phyloP scores from a whole-genome alignment of 2,113 vertebrate species.

The Mastomys natalensis region DNA sequence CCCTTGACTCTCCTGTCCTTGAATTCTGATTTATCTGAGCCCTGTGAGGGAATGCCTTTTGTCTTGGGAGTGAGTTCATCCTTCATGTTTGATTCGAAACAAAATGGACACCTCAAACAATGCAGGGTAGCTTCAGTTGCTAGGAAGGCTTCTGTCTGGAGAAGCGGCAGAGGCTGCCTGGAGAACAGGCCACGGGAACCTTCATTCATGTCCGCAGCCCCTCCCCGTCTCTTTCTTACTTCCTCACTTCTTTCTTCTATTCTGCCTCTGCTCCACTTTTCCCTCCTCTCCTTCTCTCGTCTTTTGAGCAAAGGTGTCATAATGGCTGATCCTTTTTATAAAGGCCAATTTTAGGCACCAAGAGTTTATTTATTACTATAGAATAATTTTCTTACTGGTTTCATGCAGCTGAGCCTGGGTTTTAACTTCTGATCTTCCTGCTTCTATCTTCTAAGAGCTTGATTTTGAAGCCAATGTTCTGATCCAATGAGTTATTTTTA shows the following conservation, averaged over 20 bases:
- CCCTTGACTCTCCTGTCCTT: constrained; percentile 70
- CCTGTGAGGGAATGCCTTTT: constrained; percentile 69
- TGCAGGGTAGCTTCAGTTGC: constrained; percentile 59
- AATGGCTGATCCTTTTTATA: not conserved
- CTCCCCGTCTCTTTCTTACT: not conserved
- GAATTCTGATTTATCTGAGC: constrained; percentile 69
- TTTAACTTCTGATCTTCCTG: not conserved
- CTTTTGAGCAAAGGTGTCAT: not conserved
- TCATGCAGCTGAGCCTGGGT: not conserved
- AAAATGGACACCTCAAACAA: constrained; percentile 61
- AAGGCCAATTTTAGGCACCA: constrained; percentile 10
- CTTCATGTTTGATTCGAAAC: constrained; percentile 66
- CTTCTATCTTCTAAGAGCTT: not conserved
- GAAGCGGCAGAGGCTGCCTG: constrained; percentile 23
- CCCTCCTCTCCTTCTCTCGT: not conserved
- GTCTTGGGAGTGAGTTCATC: constrained; percentile 67
- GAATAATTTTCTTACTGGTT: too few relatives aligned
- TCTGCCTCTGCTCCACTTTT: fast-evolving
- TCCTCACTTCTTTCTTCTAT: fast-evolving
- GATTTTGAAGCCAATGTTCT: not conserved
- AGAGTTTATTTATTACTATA: not conserved
- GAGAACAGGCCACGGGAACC: constrained; percentile 55
- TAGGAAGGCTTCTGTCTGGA: constrained; percentile 44
- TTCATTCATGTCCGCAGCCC: not conserved
- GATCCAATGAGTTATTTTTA: constrained; percentile 8